Percentiles rank a stretch among this genome's conserved stretches.
These are phyloP conservation scores for Sylvietta virens DNA, from an alignment of 2,113 vertebrate genomes.

Conservation along the genomic window DNA sequence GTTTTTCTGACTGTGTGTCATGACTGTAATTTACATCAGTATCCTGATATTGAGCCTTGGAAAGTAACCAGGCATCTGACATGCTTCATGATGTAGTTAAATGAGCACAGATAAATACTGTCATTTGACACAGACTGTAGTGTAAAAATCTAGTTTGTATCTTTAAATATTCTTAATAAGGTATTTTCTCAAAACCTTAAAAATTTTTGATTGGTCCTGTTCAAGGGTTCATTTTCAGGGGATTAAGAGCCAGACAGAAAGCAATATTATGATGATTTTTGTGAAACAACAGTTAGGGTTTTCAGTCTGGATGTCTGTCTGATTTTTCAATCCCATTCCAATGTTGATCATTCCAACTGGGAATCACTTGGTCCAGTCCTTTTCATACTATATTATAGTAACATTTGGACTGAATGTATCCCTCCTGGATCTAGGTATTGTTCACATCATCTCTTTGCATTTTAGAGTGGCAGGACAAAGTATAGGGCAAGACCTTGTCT, in stretches of 20 bases:
- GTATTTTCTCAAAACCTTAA: neutral
- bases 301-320: neutral
- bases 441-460: neutral
- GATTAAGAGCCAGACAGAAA: neutral
- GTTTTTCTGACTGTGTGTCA: neutral
- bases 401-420: neutral
- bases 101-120: neutral
- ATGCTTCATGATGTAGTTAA: neutral
- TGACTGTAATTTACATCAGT: neutral
- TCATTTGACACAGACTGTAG: neutral
- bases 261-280: neutral
- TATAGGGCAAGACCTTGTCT: neutral
- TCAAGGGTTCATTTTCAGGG: neutral
- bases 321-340: neutral
- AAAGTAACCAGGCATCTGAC: neutral
- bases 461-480: neutral
- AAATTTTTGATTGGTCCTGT: accelerated
- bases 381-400: neutral
- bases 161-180: neutral
- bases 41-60: neutral
- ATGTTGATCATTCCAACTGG: neutral
- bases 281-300: neutral
- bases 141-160: neutral
- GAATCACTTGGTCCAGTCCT: neutral
- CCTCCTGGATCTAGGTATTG: neutral